phyloP scores from a whole-genome alignment of 2,888 invertebrate species.

The Octodonta nipae region DNA sequence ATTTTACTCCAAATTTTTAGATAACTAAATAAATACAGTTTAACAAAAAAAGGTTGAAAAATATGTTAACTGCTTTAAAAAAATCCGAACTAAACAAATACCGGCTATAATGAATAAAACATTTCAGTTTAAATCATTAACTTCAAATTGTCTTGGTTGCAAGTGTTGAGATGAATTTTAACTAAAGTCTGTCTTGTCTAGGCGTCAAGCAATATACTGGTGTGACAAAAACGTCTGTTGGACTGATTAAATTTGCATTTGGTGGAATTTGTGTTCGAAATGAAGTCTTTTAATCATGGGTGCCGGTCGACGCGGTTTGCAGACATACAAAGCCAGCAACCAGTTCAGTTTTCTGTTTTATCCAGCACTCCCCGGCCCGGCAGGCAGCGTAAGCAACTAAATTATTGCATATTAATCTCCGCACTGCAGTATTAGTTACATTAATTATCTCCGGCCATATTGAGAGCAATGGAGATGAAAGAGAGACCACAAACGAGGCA shows the following conservation, averaged over 20 bases:
- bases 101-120: too few species aligned
- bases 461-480: constrained; percentile 29
- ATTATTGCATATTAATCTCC: constrained; percentile 40
- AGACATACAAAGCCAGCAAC: constrained; percentile 24
- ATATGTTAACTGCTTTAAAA: too few species aligned
- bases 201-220: constrained; percentile 13
- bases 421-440: constrained; percentile 38
- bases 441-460: constrained; percentile 36
- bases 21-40: too few species aligned
- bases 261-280: constrained; percentile 36
- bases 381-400: constrained; percentile 32
- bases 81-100: too few species aligned
- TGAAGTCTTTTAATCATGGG: constrained; percentile 37
- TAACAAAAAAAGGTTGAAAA: too few species aligned
- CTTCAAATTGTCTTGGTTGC: too few species aligned
- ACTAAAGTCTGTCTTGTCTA: too few species aligned
- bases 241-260: constrained; percentile 38
- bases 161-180: too few species aligned
- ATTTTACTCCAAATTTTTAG: too few species aligned
- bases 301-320: constrained; percentile 27
- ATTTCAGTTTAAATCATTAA: too few species aligned
- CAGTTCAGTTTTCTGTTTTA: constrained; percentile 35
- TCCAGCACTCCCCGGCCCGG: constrained; percentile 2
- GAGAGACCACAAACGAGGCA: constrained; percentile 22
- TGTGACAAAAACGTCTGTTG: constrained; percentile 28